phyloP scores from a whole-genome alignment of 2,888 invertebrate species.

The Sesamia inferens region DNA sequence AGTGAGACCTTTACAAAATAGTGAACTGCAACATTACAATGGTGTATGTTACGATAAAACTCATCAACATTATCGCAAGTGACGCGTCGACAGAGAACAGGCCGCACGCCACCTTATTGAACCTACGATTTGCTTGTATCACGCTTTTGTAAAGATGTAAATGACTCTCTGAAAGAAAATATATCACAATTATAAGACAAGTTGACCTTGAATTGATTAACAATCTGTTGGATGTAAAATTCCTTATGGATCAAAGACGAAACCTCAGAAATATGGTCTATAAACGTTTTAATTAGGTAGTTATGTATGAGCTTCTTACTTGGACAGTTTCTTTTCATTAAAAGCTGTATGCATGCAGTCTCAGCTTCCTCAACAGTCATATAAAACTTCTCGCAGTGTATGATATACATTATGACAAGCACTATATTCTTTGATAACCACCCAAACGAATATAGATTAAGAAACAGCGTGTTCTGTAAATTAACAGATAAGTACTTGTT shows the following conservation, averaged over 20 bases:
- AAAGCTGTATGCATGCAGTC: slow-evolving; percentile 6
- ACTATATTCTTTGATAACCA: slow-evolving; percentile 4
- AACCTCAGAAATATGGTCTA: background rate
- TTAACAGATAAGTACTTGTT: background rate
- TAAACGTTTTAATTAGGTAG: background rate
- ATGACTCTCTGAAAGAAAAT: slow-evolving; percentile 12
- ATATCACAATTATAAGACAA: background rate
- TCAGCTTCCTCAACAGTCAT: slow-evolving; percentile 15
- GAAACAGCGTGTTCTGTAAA: background rate
- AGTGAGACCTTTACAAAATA: slow-evolving; percentile 13
- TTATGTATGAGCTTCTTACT: slow-evolving; percentile 2
- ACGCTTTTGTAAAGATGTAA: slow-evolving; percentile 21
- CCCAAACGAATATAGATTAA: background rate
- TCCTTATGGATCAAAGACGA: background rate
- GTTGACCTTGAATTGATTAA: background rate
- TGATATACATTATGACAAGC: slow-evolving; percentile 6
- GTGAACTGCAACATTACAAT: slow-evolving; percentile 35
- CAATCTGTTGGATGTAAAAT: background rate
- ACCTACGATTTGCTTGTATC: background rate
- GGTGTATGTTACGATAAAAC: slow-evolving; percentile 3
- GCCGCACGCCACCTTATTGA: slow-evolving; percentile 25
- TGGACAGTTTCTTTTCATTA: slow-evolving; percentile 12
- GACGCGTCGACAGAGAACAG: slow-evolving; percentile 19
- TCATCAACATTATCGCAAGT: slow-evolving; percentile 1
- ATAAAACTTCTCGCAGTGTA: slow-evolving; percentile 15